A percentile compares a stretch with the other conserved stretches of the same genome.
These are phyloP conservation scores for Eretmocerus hayati DNA, from an alignment of 2,888 invertebrate species.

Conservation along the genomic window DNA sequence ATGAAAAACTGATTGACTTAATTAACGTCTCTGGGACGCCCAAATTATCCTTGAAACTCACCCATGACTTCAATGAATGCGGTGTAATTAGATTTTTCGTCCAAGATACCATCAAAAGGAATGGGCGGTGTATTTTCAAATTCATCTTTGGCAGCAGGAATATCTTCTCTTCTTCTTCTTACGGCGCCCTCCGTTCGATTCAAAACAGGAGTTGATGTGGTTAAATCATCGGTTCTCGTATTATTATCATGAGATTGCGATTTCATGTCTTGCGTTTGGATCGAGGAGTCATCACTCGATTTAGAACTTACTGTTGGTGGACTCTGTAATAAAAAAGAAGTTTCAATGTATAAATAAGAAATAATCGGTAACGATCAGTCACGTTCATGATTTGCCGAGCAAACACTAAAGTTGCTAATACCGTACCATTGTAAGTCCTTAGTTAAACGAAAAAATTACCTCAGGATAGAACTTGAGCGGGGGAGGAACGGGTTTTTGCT, in stretches of 20 bases:
- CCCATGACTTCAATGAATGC: conserved; percentile 79
- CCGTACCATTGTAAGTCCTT: no score
- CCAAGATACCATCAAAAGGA: conserved; percentile 67
- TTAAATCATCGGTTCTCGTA: conserved; percentile 2
- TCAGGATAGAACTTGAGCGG: conserved; percentile 37
- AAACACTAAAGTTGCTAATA: no score
- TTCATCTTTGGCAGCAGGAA: conserved; percentile 34
- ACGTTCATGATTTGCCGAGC: no score
- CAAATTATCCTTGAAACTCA: no score
- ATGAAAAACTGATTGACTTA: no score
- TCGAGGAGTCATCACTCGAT: background rate
- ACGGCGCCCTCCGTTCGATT: conserved; percentile 20
- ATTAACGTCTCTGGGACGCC: no score
- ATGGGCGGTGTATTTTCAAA: conserved; percentile 37
- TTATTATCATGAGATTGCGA: no score
- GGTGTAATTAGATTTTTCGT: conserved; percentile 73
- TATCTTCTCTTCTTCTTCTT: conserved; percentile 31
- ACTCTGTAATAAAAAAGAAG: conserved; percentile 2
- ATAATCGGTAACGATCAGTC: no score
- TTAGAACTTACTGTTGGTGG: conserved; percentile 4
- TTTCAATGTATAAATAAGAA: background rate
- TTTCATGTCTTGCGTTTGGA: conserved; percentile 5
- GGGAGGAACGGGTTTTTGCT: conserved; percentile 41
- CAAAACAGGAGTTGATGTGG: background rate
- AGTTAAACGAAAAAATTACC: conserved; percentile 19